Evolutionary conservation across 2,113 vertebrate species (phyloP).

Genomic region (Morone chrysops): DNA sequence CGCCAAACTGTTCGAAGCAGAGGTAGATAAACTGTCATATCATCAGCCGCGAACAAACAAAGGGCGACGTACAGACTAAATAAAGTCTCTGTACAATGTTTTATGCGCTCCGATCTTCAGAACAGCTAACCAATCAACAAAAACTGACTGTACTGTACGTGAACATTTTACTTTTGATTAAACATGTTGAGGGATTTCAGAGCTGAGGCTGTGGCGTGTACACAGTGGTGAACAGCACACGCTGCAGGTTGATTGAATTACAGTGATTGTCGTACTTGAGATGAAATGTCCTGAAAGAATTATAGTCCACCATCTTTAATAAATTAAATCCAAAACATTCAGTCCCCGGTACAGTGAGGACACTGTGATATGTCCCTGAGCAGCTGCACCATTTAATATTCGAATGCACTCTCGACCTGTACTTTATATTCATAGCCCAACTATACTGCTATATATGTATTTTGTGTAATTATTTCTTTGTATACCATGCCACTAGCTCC

Average conservation of each 20-base stretch:
- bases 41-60: not conserved
- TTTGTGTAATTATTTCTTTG: no score
- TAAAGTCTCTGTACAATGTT: not conserved
- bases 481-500: no score
- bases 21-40: constrained; percentile 83
- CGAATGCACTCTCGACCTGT: no score
- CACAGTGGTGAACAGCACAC: not conserved
- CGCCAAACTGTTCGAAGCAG: constrained; percentile 92
- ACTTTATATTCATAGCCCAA: no score
- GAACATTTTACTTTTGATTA: not conserved
- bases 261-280: not conserved
- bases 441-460: not conserved
- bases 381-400: no score
- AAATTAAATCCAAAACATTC: not conserved
- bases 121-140: not conserved
- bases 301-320: not conserved
- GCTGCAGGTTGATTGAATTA: not conserved
- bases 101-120: not conserved
- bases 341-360: not conserved
- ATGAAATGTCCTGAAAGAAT: not conserved
- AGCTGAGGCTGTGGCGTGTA: not conserved
- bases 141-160: not conserved
- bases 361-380: not conserved
- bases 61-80: not conserved
- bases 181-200: not conserved